Base-by-base conservation (phyloP, 53 echinoderm and acorn worm species). In the Pentamera pediparva region DNA sequence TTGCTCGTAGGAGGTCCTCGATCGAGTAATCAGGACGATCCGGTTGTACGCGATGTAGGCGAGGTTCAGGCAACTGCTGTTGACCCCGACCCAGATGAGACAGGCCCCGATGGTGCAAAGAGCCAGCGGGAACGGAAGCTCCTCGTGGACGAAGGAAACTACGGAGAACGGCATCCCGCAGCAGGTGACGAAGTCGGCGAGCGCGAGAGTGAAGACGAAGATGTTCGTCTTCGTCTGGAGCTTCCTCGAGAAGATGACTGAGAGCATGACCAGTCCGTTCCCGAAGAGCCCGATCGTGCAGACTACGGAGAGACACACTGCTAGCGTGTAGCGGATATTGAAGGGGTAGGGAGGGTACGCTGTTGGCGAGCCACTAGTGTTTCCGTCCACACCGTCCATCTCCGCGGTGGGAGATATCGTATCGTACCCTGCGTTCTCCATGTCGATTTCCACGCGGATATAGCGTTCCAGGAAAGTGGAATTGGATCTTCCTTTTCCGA, bases 221-320 rank as follows among this genome's bases (percentile, higher is more conserved):
- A 54, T 38, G 19, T 72, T 72, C 5, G 73, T 72, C 37, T 72
- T 72, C 7, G 73, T 72, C 34, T 72, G 73, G 6, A 72, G 54
- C 35, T 72, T 72, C n/a, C 53, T 32, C 12, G 73, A 72, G 3
- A 72, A 26, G 3, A 72, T 9, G 2, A 72, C 73, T 6, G 73
- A 51, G 17, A 54, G 12, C 52, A 72, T 54, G 32, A 72, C 73
- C 10, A 72, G 73, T 35, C 52, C 73, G 33, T 72, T 72, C 15
- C 73, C 73, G 21, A 54, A 54, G 12, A 72, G 34, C 7, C 73
- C 73, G 32, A 72, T 4, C 9, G 27, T 19, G 54, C 67, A 41
- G 13, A 43, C 45, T 1, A 67, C 18, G 6, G 67, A 25, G 28
- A 67, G 45, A 26, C 38, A 28, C 0, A 43, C 67, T 9, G 67